A percentile compares a stretch with the other conserved stretches of the same genome.
Conservation (phyloP, 1,140 invertebrate genomes). For the Heliconius eleuchia region DNA sequence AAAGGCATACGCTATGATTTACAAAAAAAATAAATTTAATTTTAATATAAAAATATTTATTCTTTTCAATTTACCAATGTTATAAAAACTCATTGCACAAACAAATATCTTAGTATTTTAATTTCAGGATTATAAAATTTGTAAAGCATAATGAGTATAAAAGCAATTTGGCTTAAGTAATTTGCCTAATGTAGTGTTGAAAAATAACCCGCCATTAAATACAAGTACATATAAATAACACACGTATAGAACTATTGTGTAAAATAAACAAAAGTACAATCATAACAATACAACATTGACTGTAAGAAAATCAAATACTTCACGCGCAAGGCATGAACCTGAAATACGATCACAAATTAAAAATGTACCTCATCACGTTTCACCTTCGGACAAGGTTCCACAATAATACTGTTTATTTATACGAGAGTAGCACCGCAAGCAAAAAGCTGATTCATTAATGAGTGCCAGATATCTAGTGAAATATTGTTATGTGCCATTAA, state of each 20-base stretch:
- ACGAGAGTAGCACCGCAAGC: constrained; percentile 54
- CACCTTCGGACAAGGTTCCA: constrained; percentile 54
- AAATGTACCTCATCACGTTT: constrained; percentile 52
- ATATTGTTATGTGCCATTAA: constrained; percentile 51
- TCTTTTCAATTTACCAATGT: not conserved
- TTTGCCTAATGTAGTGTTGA: too few species aligned
- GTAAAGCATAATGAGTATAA: too few species aligned
- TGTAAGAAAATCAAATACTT: too few species aligned
- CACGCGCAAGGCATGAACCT: not conserved
- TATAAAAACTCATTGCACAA: not conserved
- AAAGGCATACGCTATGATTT: too few species aligned
- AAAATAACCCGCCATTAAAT: too few species aligned
- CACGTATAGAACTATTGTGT: not conserved
- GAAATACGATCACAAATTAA: constrained; percentile 18
- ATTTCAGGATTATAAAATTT: too few species aligned
- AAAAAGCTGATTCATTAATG: constrained; percentile 54
- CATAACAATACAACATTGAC: not conserved
- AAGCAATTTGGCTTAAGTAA: too few species aligned
- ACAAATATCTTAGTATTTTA: not conserved
- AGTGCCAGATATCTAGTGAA: constrained; percentile 57
- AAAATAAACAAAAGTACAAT: not conserved
- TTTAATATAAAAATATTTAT: not conserved
- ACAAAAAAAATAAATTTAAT: too few species aligned
- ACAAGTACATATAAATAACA: too few species aligned
- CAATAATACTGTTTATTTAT: constrained; percentile 42